A percentile compares a stretch with the other conserved stretches of the same genome.
Conservation (phyloP, 2,888 invertebrate genomes). For the Willowsia nigromaculata region DNA sequence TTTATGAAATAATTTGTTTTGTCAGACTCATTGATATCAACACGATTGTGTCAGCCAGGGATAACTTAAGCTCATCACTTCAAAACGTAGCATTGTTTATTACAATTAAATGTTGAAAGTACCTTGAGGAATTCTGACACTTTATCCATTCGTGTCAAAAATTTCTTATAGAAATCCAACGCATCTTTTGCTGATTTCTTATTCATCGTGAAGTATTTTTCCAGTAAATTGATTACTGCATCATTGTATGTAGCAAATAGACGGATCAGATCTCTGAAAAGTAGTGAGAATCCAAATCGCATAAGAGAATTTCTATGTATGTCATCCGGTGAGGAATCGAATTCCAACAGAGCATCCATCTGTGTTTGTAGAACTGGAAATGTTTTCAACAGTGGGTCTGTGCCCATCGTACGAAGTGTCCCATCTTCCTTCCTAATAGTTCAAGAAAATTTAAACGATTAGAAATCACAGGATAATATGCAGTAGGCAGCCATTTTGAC, state of each 20-base stretch:
- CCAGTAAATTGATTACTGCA: constrained; percentile 98
- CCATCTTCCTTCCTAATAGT: constrained; percentile 95
- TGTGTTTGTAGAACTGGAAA: constrained; percentile 97
- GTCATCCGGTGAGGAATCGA: constrained; percentile 98
- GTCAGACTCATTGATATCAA: constrained; percentile 21
- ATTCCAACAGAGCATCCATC: constrained; percentile 96
- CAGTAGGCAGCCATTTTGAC: too few relatives aligned
- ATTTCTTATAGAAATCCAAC: constrained; percentile 98
- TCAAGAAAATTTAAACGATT: neutral
- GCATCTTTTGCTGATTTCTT: constrained; percentile 99
- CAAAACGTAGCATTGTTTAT: neutral
- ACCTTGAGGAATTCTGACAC: constrained; percentile 97
- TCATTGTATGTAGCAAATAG: constrained; percentile 99
- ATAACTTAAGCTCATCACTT: constrained; percentile 62
- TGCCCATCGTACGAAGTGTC: constrained; percentile 96
- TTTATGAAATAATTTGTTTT: neutral
- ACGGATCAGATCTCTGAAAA: constrained; percentile 99
- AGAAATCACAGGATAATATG: constrained; percentile 6
- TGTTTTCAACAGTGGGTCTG: constrained; percentile 97
- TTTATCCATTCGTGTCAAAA: constrained; percentile 98
- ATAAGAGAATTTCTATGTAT: constrained; percentile 97
- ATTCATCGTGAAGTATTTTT: constrained; percentile 99
- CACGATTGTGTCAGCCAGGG: constrained; percentile 56
- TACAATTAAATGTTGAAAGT: neutral
- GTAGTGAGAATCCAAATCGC: constrained; percentile 98